Evolutionary conservation across 2,888 invertebrate species (phyloP).

Genomic region (Odontocerum albicorne): DNA sequence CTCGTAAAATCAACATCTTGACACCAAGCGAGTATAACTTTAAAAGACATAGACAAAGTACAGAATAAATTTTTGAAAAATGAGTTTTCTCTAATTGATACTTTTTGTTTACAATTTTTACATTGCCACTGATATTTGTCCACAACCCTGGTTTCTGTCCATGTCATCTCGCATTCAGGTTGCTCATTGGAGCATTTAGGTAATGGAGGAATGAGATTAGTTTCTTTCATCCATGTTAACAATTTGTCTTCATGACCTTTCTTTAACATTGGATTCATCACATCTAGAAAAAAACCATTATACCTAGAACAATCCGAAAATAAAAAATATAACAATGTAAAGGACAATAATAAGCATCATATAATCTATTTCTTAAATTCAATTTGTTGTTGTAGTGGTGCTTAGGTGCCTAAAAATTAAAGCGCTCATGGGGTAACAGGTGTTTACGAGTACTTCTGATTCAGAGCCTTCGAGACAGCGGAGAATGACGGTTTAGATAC

Average conservation of each 20-base stretch:
- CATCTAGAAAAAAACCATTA: slow-evolving; percentile 49
- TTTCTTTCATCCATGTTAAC: slow-evolving; percentile 55
- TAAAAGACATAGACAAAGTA: slow-evolving; percentile 60
- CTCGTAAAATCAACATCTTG: slow-evolving; percentile 59
- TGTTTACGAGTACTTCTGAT: no score
- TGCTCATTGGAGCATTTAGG: slow-evolving; percentile 44
- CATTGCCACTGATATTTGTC: slow-evolving; percentile 58
- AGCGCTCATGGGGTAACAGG: no score
- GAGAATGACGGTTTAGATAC: no score
- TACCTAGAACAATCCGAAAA: slow-evolving; percentile 43
- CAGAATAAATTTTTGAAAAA: slow-evolving; percentile 66
- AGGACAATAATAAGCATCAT: no score
- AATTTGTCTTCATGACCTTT: slow-evolving; percentile 56
- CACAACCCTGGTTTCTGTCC: slow-evolving; percentile 52
- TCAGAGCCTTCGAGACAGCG: no score
- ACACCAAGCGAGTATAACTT: slow-evolving; percentile 67
- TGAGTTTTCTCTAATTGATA: slow-evolving; percentile 54
- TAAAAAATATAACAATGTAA: no score
- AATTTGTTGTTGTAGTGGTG: no score
- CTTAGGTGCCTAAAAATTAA: no score
- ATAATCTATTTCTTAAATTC: no score
- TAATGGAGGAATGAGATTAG: slow-evolving; percentile 48
- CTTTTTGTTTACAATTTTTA: slow-evolving; percentile 47
- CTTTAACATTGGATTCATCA: slow-evolving; percentile 52
- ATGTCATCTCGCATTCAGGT: slow-evolving; percentile 45